phyloP scores from a whole-genome alignment of 30 jellyfish, hydroid and myxozoan genomes.

The Hydractinia echinata region DNA sequence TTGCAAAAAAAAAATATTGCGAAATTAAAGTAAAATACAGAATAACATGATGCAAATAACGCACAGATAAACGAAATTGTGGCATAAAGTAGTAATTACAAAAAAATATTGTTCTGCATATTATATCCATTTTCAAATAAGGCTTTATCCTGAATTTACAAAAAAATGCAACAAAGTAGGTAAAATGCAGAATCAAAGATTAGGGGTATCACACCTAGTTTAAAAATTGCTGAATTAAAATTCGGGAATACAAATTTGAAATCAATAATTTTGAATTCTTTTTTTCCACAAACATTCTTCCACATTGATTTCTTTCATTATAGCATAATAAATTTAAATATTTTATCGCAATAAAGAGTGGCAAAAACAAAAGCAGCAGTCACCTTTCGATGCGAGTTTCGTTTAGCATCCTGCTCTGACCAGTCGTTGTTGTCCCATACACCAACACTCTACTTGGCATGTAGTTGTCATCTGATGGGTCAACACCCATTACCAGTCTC shows the following conservation, averaged over 20 bases:
- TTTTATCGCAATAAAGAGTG: background rate
- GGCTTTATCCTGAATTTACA: no score
- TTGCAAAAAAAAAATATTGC: background rate
- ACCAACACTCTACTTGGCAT: conserved; percentile 72
- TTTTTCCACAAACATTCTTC: background rate
- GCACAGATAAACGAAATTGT: no score
- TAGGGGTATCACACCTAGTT: background rate
- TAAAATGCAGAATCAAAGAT: no score
- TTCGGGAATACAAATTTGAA: background rate
- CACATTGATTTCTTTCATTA: background rate
- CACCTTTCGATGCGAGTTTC: conserved; percentile 61
- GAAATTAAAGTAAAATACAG: no score
- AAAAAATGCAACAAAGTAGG: no score
- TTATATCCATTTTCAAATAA: no score
- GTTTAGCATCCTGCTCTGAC: conserved; percentile 46
- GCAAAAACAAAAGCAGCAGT: background rate
- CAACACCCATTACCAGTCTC: conserved; percentile 65
- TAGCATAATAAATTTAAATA: background rate
- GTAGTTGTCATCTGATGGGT: conserved; percentile 72
- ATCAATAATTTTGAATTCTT: background rate
- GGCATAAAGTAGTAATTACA: no score
- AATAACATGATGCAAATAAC: no score
- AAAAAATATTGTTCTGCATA: no score
- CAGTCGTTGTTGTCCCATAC: conserved; percentile 48
- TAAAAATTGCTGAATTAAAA: background rate